Percentiles rank a stretch among this genome's conserved stretches.
Evolutionary conservation across 2,797 vertebrate genomes (phyloP).

Genomic region (Takifugu ocellatus): DNA sequence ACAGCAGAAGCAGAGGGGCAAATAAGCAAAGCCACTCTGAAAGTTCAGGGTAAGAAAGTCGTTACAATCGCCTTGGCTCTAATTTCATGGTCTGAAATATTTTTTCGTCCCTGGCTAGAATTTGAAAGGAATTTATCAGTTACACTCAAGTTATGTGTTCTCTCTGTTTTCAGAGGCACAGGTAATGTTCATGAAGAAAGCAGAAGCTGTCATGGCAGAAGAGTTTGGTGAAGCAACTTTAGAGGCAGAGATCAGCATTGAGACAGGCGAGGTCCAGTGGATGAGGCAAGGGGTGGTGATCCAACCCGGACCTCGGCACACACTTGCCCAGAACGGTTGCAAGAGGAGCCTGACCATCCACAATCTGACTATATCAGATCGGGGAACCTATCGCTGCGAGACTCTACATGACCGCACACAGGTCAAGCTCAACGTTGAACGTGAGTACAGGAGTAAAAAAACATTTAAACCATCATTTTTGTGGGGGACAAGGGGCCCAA

Average conservation of each 20-base stretch:
- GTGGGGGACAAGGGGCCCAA: background rate
- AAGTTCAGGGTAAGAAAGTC: conserved; percentile 73
- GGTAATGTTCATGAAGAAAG: conserved; percentile 83
- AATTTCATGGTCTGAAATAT: too few species aligned
- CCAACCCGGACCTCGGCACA: conserved; percentile 74
- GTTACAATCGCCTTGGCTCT: background rate
- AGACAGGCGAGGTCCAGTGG: conserved; percentile 83
- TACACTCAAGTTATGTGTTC: background rate
- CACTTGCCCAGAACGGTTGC: conserved; percentile 70
- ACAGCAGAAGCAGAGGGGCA: conserved; percentile 81
- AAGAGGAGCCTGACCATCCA: conserved; percentile 78
- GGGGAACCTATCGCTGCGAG: conserved; percentile 92
- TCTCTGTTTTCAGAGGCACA: conserved; percentile 81
- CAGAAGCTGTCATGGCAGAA: conserved; percentile 80
- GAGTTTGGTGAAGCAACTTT: conserved; percentile 79
- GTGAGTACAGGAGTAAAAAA: conserved; percentile 73
- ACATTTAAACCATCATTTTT: too few species aligned
- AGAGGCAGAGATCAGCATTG: conserved; percentile 81
- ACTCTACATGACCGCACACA: conserved; percentile 89
- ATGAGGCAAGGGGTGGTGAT: conserved; percentile 86
- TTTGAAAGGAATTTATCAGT: too few species aligned
- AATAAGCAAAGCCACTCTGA: conserved; percentile 82
- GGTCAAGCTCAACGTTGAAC: conserved; percentile 87
- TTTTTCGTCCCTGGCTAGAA: too few species aligned
- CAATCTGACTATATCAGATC: conserved; percentile 78